A percentile compares a stretch with the other conserved stretches of the same genome.
phyloP scores from a whole-genome alignment of 64 coral and sea anemone species.

The Actinia tenebrosa region DNA sequence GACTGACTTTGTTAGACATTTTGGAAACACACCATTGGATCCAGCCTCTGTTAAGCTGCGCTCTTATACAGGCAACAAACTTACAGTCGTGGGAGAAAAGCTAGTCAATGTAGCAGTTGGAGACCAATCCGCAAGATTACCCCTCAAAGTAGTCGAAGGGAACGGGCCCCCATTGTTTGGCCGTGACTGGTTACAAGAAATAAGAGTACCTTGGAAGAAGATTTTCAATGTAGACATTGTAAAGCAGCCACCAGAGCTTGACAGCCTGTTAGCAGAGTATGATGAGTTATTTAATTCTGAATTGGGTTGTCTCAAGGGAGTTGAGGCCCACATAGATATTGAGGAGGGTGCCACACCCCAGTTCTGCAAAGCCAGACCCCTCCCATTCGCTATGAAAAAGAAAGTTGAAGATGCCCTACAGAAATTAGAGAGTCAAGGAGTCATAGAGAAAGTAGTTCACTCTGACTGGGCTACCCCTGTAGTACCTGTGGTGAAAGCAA shows the following conservation, averaged over 20 bases:
- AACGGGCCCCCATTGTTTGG: slow-evolving; percentile 20
- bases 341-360: neutral
- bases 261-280: slow-evolving; percentile 18
- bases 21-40: slow-evolving; percentile 18
- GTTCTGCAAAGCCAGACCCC: slow-evolving; percentile 29
- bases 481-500: slow-evolving; percentile 6
- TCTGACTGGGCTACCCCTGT: slow-evolving; percentile 17
- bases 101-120: slow-evolving; percentile 8
- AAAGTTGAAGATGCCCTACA: slow-evolving; percentile 5
- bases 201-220: slow-evolving; percentile 16
- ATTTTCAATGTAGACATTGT: slow-evolving; percentile 34
- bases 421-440: slow-evolving; percentile 20
- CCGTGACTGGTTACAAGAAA: slow-evolving; percentile 17
- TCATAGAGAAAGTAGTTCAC: neutral
- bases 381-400: slow-evolving; percentile 21
- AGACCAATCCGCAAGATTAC: slow-evolving; percentile 22
- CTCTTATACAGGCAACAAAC: slow-evolving; percentile 25
- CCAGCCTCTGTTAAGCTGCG: slow-evolving; percentile 45
- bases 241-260: slow-evolving; percentile 11
- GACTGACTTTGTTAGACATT: slow-evolving; percentile 43
- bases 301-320: slow-evolving; percentile 33
- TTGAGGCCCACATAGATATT: slow-evolving; percentile 22
- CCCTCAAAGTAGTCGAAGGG: slow-evolving; percentile 14
- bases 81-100: slow-evolving; percentile 31
- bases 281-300: slow-evolving; percentile 29